phyloP scores from a whole-genome alignment of 2,888 invertebrate genomes.

The Copidosoma aretas region DNA sequence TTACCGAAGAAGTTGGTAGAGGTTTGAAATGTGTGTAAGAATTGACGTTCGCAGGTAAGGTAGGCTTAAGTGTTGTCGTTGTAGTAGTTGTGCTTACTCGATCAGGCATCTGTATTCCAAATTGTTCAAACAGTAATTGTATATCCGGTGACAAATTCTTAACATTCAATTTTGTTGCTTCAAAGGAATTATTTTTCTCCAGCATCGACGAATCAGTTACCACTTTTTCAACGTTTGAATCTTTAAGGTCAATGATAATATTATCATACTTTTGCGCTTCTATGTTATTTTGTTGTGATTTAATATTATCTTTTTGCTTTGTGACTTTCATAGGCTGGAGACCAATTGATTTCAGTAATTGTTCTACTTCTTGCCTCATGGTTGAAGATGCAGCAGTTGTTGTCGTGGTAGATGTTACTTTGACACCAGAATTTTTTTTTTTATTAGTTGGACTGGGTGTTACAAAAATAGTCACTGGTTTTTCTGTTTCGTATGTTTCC shows the following conservation, averaged over 20 bases:
- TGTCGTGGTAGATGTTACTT: slow-evolving; percentile 34
- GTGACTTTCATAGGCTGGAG: slow-evolving; percentile 49
- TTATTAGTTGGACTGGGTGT: slow-evolving; percentile 27
- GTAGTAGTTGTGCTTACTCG: slow-evolving; percentile 44
- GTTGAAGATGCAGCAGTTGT: slow-evolving; percentile 33
- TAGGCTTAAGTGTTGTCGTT: slow-evolving; percentile 39
- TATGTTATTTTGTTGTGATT: slow-evolving; percentile 24
- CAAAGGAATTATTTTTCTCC: slow-evolving; percentile 50
- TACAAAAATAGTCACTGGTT: slow-evolving; percentile 31
- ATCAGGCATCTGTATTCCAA: slow-evolving; percentile 52
- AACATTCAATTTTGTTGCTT: slow-evolving; percentile 52
- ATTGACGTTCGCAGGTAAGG: slow-evolving; percentile 48
- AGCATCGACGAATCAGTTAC: slow-evolving; percentile 42
- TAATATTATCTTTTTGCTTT: background rate
- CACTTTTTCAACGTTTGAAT: slow-evolving; percentile 28
- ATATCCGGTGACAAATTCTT: slow-evolving; percentile 57
- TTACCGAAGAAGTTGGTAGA: slow-evolving; percentile 56
- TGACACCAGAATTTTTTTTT: slow-evolving; percentile 28
- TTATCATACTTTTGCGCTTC: background rate
- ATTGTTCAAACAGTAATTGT: slow-evolving; percentile 55
- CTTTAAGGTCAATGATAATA: slow-evolving; percentile 1
- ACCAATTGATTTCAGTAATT: slow-evolving; percentile 62
- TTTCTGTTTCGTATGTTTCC: slow-evolving; percentile 7
- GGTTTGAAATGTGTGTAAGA: slow-evolving; percentile 63
- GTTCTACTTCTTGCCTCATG: slow-evolving; percentile 59